Conservation (phyloP, 2,888 invertebrate genomes). For the Drosophila niveifrons region DNA sequence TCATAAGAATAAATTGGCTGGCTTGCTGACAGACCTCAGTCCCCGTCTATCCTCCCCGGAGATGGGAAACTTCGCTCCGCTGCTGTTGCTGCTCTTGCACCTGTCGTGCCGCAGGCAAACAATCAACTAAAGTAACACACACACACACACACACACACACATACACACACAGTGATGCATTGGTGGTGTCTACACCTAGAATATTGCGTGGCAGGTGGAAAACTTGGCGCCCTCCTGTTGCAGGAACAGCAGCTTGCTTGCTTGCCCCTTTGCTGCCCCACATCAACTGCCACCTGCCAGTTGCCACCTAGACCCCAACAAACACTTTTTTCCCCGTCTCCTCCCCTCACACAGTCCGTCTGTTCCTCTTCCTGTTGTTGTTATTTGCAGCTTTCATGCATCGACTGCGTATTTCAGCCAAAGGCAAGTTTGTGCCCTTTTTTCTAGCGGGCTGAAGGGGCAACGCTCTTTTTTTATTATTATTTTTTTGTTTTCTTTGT, state of each 20-base stretch:
- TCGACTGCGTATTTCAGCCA: constrained; percentile 75
- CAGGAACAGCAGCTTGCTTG: constrained; percentile 29
- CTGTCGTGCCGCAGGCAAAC: constrained; percentile 61
- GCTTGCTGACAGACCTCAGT: constrained; percentile 40
- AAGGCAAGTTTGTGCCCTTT: constrained; percentile 55
- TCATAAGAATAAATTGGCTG: constrained; percentile 69
- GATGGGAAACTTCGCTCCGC: constrained; percentile 2
- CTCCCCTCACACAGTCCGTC: not conserved
- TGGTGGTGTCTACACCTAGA: constrained; percentile 17
- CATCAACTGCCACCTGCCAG: constrained; percentile 47
- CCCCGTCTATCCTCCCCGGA: not conserved
- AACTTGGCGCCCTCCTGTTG: constrained; percentile 52
- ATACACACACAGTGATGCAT: constrained; percentile 21
- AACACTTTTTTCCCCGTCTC: constrained; percentile 34
- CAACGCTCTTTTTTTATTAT: not conserved
- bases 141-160: constrained; percentile 43
- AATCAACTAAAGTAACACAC: constrained; percentile 64
- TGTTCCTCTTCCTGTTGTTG: constrained; percentile 20
- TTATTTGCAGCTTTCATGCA: constrained; percentile 79
- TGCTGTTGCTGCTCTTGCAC: constrained; percentile 25
- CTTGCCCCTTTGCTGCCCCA: constrained; percentile 43
- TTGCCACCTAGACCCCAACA: constrained; percentile 47
- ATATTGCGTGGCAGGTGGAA: constrained; percentile 70
- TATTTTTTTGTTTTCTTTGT: too few species aligned
- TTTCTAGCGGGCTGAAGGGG: constrained; percentile 1